Base-by-base conservation (phyloP, 2,888 invertebrate species). In the Coleophora flavipennella region DNA sequence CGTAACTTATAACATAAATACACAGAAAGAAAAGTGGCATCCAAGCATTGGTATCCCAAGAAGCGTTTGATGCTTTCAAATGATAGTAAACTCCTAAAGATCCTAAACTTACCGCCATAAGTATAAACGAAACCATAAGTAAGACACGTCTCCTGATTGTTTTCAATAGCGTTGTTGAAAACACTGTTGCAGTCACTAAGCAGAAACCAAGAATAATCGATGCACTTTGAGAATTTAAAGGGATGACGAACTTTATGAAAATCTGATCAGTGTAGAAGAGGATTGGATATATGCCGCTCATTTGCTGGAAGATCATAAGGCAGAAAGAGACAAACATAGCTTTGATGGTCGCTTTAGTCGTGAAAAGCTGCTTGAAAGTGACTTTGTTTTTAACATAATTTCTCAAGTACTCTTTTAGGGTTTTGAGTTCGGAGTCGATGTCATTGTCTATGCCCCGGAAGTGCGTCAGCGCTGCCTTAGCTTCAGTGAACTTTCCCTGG, bases 251-350 rank as follows among this genome's bases (percentile, higher is more conserved):
- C 0, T 64, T 77, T 31, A 72, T 59, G 48, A 90, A 88, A 33
- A 90, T 88, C 10, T 65, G 73, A 35, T 81, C 81, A 0, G 88
- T 78, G 52, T 87, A 89, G 49, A 90, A 88, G 10, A 90, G 78
- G 3, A 90, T 71, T 0, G 88, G 86, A 37, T 87, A 88, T 43
- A 89, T 85, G 0, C 90, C 91, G 33, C 86, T 86, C 48, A 88
- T 62, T 51, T 90, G 89, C 54, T 90, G 90, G 45, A 90, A 87
- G 26, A 90, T 78, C 88, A 92, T 90, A 3, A 92, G 75, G 6
- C 87, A 87, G 40, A 86, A 79, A 25, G 85, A 79, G 31, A 87
- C 86, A 1, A 85, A 42, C 1, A 87, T 59, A 11, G 84, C 80
- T 59, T 84, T 81, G 7, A 80, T 48, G 0, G 78, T 81, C 1